These are phyloP conservation scores for Gila orcuttii DNA, from an alignment of 2,113 vertebrate genomes.

Conservation along the genomic window DNA sequence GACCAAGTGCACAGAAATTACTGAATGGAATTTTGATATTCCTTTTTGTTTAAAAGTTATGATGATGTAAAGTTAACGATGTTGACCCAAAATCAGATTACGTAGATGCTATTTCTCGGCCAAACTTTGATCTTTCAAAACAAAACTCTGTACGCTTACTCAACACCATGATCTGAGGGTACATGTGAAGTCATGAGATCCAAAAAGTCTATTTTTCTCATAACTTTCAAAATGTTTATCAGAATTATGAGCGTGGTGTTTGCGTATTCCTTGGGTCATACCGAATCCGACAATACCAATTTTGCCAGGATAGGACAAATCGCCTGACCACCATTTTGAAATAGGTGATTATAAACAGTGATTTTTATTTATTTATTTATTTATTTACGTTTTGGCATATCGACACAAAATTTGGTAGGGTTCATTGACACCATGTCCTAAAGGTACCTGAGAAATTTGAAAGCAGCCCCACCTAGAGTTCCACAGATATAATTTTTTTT, in stretches of 20 bases:
- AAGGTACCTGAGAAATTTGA: neutral
- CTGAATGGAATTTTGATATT: no score
- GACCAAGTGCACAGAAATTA: no score
- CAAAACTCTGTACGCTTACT: no score
- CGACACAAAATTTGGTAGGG: neutral
- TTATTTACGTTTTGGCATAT: neutral
- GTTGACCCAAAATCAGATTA: no score
- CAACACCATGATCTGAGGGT: no score
- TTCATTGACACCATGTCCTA: neutral
- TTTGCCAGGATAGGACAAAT: neutral
- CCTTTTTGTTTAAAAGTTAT: no score
- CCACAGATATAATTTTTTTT: neutral
- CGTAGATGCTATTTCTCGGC: no score
- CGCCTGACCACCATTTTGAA: neutral
- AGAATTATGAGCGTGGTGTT: neutral
- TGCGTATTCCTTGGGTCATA: neutral
- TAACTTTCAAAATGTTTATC: neutral
- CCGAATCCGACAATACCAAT: neutral
- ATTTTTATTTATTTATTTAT: no score
- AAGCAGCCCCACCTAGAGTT: neutral
- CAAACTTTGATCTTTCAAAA: no score
- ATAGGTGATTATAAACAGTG: neutral
- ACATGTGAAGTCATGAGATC: neutral
- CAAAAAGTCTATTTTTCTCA: neutral
- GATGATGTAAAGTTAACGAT: no score